Conservation (phyloP, 2,888 invertebrate genomes). For the Aromia moschata region DNA sequence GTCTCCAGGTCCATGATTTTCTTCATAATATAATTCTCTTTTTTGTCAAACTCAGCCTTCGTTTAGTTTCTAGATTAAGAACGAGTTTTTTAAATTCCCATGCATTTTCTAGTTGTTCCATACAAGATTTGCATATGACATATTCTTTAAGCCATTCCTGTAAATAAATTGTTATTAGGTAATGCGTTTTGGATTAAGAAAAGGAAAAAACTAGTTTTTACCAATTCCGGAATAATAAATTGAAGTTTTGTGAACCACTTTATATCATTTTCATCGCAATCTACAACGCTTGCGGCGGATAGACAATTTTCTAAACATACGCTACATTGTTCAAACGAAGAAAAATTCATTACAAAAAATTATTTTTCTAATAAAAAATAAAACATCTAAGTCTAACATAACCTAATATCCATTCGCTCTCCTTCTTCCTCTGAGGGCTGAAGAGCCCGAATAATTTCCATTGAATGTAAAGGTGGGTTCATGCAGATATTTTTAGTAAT, state of each 20-base stretch:
- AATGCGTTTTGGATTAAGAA: background rate
- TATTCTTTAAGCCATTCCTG: conserved; percentile 42
- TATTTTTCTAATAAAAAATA: background rate
- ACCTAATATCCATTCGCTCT: background rate
- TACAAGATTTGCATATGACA: conserved; percentile 41
- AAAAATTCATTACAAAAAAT: background rate
- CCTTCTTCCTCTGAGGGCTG: too few relatives aligned
- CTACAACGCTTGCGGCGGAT: conserved; percentile 1
- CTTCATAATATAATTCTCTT: background rate
- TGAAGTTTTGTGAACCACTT: conserved; percentile 34
- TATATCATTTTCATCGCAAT: conserved; percentile 30
- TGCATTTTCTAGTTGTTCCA: conserved; percentile 32
- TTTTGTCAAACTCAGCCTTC: background rate
- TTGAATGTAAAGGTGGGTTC: too few relatives aligned
- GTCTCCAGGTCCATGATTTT: background rate
- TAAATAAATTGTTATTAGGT: conserved; percentile 16
- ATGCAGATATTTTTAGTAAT: too few relatives aligned
- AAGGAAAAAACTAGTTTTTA: conserved; percentile 2
- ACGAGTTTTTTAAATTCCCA: conserved; percentile 37
- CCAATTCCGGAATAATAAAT: conserved; percentile 36
- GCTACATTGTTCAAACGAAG: background rate
- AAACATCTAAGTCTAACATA: background rate
- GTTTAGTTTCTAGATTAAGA: conserved; percentile 1
- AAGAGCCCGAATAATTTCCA: too few relatives aligned
- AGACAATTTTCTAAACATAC: conserved; percentile 3